Conservation (phyloP, 2,113 vertebrate species). For the Aphyosemion australe region DNA sequence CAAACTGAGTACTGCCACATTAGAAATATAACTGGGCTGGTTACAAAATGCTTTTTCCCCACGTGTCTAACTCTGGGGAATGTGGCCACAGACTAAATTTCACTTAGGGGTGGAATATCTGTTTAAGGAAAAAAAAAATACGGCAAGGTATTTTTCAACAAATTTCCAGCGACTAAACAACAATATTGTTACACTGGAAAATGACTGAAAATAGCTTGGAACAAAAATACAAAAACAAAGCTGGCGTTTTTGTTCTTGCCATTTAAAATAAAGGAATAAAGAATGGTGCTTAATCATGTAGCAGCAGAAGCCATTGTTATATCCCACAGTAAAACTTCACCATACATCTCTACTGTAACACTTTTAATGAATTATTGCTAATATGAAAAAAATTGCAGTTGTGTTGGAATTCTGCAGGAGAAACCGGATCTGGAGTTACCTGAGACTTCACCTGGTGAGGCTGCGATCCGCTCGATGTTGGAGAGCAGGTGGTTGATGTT, state of each 20-base stretch:
- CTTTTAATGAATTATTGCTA: slow-evolving; percentile 7
- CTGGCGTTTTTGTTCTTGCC: slow-evolving; percentile 33
- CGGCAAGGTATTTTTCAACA: slow-evolving; percentile 62
- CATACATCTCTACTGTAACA: neutral
- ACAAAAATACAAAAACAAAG: slow-evolving; percentile 49
- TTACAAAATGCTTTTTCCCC: too few species aligned
- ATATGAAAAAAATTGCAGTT: slow-evolving; percentile 4
- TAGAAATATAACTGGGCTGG: too few species aligned
- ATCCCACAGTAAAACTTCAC: slow-evolving; percentile 14
- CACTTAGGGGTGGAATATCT: too few species aligned
- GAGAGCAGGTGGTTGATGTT: slow-evolving; percentile 99
- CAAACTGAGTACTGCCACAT: too few species aligned
- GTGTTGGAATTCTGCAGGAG: slow-evolving; percentile 3
- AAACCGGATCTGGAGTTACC: slow-evolving; percentile 81
- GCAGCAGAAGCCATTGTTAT: slow-evolving; percentile 26
- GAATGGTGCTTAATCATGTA: slow-evolving; percentile 35
- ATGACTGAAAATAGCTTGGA: slow-evolving; percentile 63
- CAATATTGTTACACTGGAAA: slow-evolving; percentile 46
- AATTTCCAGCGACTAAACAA: slow-evolving; percentile 43
- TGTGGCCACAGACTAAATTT: too few species aligned
- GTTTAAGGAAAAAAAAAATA: slow-evolving; percentile 24
- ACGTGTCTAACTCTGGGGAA: too few species aligned
- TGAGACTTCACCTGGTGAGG: slow-evolving; percentile 94
- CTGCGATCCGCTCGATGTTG: slow-evolving; percentile 94
- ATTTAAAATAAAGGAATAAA: slow-evolving; percentile 39